A percentile compares a stretch with the other conserved stretches of the same genome.
Conservation (phyloP, 2,113 vertebrate genomes). For the Stegastes partitus region DNA sequence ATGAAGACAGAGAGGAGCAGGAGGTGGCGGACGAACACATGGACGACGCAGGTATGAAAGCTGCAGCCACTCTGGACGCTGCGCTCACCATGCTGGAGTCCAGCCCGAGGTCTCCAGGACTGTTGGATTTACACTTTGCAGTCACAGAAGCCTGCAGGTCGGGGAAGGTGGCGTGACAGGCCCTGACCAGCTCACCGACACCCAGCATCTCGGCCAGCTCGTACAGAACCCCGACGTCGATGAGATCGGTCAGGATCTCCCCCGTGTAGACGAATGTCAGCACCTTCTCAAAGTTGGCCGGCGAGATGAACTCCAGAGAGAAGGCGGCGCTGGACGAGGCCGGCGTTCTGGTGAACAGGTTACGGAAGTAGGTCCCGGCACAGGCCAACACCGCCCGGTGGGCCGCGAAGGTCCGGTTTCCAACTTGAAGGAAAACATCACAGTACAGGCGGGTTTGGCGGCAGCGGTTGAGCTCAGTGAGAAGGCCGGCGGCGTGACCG, state of each 20-base stretch:
- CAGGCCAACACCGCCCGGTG: conserved; percentile 95
- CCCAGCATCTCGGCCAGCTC: conserved; percentile 94
- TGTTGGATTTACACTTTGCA: conserved; percentile 64
- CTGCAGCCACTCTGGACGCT: conserved; percentile 24
- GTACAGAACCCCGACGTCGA: conserved; percentile 95
- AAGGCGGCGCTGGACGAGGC: conserved; percentile 84
- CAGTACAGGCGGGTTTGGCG: conserved; percentile 92
- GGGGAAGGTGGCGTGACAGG: conserved; percentile 94
- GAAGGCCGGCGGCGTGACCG: conserved; percentile 92
- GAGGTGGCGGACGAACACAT: conserved; percentile 75
- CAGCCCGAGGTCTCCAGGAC: conserved; percentile 41
- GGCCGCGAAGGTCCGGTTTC: conserved; percentile 91
- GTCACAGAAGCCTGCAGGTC: conserved; percentile 89
- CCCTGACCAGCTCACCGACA: conserved; percentile 90
- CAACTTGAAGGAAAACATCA: conserved; percentile 93
- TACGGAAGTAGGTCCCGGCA: conserved; percentile 91
- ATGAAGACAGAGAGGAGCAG: conserved; percentile 76
- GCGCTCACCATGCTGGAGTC: conserved; percentile 65
- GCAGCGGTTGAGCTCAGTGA: conserved; percentile 95
- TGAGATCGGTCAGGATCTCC: conserved; percentile 93
- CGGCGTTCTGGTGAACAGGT: conserved; percentile 87
- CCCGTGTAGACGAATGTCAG: conserved; percentile 96
- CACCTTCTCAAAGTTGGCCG: conserved; percentile 95
- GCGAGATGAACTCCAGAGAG: conserved; percentile 93
- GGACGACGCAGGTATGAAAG: conserved; percentile 62